These are phyloP conservation scores for Oriolus oriolus DNA, from an alignment of 2,113 vertebrate species.

Conservation along the genomic window DNA sequence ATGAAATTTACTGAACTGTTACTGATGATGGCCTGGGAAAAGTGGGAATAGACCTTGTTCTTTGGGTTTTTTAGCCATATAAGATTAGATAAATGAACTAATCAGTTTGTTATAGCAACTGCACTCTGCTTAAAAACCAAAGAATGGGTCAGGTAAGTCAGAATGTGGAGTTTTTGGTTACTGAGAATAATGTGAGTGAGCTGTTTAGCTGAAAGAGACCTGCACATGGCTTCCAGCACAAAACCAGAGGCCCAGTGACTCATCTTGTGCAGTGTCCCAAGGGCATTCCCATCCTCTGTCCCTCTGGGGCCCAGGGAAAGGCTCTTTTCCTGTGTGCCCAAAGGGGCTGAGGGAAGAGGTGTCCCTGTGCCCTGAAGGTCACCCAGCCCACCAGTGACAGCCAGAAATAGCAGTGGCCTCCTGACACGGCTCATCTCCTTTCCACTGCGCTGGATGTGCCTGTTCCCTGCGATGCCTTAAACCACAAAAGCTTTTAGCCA, in stretches of 20 bases:
- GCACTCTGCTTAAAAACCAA: background rate
- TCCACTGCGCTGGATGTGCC: background rate
- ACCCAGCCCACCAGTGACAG: background rate
- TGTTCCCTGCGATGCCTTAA: background rate
- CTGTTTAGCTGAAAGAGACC: background rate
- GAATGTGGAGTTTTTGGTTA: background rate
- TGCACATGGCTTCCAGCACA: background rate
- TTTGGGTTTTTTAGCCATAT: background rate
- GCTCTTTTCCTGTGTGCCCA: background rate
- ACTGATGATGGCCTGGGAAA: background rate
- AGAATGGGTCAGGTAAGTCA: background rate
- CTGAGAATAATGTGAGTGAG: background rate
- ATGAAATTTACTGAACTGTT: background rate
- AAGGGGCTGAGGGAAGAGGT: background rate
- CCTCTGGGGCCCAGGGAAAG: background rate
- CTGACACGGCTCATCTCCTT: background rate
- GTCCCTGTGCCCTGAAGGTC: background rate
- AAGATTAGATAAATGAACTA: background rate
- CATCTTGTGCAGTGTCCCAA: rapidly evolving
- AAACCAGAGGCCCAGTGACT: background rate
- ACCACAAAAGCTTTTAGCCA: background rate
- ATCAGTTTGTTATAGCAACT: background rate
- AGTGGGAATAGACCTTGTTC: background rate
- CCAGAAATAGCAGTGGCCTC: background rate
- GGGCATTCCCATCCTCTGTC: background rate